Evolutionary conservation across 2,888 invertebrate species (phyloP).

Genomic region (Hirtodrosophila duncani): DNA sequence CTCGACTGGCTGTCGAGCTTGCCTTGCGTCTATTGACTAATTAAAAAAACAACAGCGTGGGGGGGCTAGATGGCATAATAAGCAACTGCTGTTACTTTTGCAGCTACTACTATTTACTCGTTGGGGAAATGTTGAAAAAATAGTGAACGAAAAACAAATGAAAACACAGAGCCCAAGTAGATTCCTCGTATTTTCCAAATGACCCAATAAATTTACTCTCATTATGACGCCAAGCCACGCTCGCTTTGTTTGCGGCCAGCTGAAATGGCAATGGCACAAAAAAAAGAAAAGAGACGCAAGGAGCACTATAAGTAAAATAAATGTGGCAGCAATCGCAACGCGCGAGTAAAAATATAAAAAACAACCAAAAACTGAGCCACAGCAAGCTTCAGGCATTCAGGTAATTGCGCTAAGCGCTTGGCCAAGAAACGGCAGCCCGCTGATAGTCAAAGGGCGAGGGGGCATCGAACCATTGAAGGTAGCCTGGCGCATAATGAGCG

Average conservation of each 20-base stretch:
- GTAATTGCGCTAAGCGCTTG: conserved; percentile 60
- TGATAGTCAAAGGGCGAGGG: conserved; percentile 9
- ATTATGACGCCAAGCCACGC: conserved; percentile 71
- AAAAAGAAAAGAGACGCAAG: conserved; percentile 8
- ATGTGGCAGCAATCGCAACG: conserved; percentile 50
- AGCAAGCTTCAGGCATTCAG: conserved; percentile 27
- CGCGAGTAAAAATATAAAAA: conserved; percentile 20
- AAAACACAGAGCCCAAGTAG: conserved; percentile 36
- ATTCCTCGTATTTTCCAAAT: conserved; percentile 67
- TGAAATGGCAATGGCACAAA: conserved; percentile 33
- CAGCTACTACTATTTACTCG: conserved; percentile 12
- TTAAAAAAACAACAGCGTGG: conserved; percentile 51
- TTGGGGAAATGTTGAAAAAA: conserved; percentile 19
- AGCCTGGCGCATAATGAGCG: conserved; percentile 63
- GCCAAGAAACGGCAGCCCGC: too few species aligned
- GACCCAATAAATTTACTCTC: conserved; percentile 72
- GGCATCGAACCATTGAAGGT: conserved; percentile 43
- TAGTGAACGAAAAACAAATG: not conserved
- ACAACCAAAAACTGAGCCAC: conserved; percentile 28
- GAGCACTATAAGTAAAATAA: conserved; percentile 51
- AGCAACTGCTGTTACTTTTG: conserved; percentile 46
- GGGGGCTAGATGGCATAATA: conserved; percentile 61
- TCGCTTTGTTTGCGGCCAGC: conserved; percentile 50
- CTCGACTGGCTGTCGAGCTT: too few species aligned
- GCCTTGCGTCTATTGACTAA: conserved; percentile 60